Conservation (phyloP, 2,888 invertebrate genomes). For the Callinectes sapidus region DNA sequence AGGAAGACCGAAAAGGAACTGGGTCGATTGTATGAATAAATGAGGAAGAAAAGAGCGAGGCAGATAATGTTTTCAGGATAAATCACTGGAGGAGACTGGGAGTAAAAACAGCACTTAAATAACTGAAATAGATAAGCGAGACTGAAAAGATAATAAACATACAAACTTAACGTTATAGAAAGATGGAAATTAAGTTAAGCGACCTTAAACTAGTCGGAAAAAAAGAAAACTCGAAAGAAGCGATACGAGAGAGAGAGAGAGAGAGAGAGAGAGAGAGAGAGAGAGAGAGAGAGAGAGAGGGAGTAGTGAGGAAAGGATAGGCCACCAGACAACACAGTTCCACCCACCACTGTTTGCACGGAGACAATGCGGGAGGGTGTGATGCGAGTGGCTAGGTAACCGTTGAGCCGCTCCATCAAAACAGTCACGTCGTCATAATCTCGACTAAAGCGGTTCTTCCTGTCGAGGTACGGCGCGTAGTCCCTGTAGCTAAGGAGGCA, state of each 20-base stretch:
- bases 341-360: constrained; percentile 53
- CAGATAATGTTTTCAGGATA: neutral
- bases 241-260: too few relatives aligned
- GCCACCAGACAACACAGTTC: neutral
- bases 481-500: constrained; percentile 58
- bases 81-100: too few relatives aligned
- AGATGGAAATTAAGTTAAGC: neutral
- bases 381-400: constrained; percentile 42
- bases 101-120: neutral
- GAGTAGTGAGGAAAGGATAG: neutral
- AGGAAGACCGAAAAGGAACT: constrained; percentile 30
- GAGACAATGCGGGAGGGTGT: constrained; percentile 18
- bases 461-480: constrained; percentile 49
- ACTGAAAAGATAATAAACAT: neutral
- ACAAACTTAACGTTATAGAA: neutral
- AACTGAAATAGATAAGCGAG: too few relatives aligned
- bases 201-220: neutral
- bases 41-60: neutral
- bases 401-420: constrained; percentile 46
- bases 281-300: too few relatives aligned
- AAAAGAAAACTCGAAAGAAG: neutral
- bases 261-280: too few relatives aligned
- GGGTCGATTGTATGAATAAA: neutral
- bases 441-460: constrained; percentile 51
- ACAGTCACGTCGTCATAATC: constrained; percentile 54